Evolutionary conservation across 2,888 invertebrate genomes (phyloP), one percentile per base, ranked within the genome.

Genomic region (Epistrophe grossulariae): DNA sequence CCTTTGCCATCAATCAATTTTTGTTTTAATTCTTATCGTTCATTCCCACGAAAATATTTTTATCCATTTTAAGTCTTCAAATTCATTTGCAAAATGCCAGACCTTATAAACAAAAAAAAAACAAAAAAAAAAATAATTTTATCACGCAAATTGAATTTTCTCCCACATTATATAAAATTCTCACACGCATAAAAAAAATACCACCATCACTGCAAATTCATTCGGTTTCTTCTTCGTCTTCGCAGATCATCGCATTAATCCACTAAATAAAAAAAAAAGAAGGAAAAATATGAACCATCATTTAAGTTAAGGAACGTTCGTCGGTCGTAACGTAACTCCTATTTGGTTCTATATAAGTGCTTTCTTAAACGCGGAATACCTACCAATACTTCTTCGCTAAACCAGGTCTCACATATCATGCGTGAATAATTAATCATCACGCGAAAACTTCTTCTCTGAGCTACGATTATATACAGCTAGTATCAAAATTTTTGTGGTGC

Each of bases 351-450:
- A 40, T 55, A 28, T 79, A 68, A 81, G 81, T 81, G 72, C 52
- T 48, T 62, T 70, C 55, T 43, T 55, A 72, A 77, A 72, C 66
- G 55, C 43, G 62, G 50, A 80, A 77, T 81, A 77, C 84, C 24
- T 24, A 24, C 24, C n/a, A n/a, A n/a, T 24, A 2, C 24, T 24
- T 24, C n/a, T 55, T 71, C 28, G 50, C 68, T 68, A 62, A 84
- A 77, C 66, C 55, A 78, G 60, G 77, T 80, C 68, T 57, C 72
- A 78, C 84, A 85, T 70, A 73, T 73, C 84, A 85, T 81, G 84
- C 84, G 81, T 85, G 77, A 81, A 85, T 85, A 85, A 85, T 85
- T 85, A 85, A 85, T 85, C 84, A 85, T 85, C 84, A 78, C 62
- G 78, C 73, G 78, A 81, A 85, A 85, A 85, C 68, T 81, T 85